A percentile compares a stretch with the other conserved stretches of the same genome.
These are phyloP conservation scores for Trissolcus basalis DNA, from an alignment of 1,140 invertebrate genomes.

Conservation along the genomic window DNA sequence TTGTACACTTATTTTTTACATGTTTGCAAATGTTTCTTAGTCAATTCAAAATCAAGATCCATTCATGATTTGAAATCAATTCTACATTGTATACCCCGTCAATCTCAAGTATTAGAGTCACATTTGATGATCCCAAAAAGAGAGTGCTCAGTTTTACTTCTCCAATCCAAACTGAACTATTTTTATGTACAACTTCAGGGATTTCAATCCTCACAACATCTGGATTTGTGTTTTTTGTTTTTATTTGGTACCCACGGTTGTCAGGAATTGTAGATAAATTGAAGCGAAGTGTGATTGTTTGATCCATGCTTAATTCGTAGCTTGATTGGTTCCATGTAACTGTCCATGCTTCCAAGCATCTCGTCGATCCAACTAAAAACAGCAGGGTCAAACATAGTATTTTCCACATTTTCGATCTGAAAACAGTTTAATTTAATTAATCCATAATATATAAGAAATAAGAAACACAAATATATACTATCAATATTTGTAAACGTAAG, in stretches of 20 bases:
- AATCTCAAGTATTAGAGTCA: constrained; percentile 14
- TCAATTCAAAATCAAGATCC: neutral
- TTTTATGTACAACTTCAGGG: constrained; percentile 8
- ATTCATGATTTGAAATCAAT: neutral
- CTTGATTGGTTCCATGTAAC: constrained; percentile 4
- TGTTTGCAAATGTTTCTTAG: neutral
- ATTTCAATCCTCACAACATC: constrained; percentile 12
- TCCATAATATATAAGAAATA: too few relatives aligned
- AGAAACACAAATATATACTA: too few relatives aligned
- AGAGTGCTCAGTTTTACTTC: constrained; percentile 17
- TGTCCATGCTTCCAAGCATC: neutral
- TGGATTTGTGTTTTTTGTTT: neutral
- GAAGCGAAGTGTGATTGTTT: constrained; percentile 8
- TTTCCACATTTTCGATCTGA: too few relatives aligned
- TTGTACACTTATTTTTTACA: constrained; percentile 10
- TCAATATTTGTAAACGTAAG: too few relatives aligned
- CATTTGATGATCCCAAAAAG: constrained; percentile 42
- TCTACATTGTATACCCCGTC: constrained; percentile 13
- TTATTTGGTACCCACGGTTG: neutral
- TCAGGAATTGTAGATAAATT: neutral
- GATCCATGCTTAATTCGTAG: constrained; percentile 24
- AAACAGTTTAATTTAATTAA: too few relatives aligned
- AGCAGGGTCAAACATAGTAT: too few relatives aligned
- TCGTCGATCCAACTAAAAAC: neutral
- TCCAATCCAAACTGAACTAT: constrained; percentile 12